Evolutionary conservation across 2,113 vertebrate genomes (phyloP), one percentile per base, ranked within the genome.

Genomic region (Ictalurus furcatus): DNA sequence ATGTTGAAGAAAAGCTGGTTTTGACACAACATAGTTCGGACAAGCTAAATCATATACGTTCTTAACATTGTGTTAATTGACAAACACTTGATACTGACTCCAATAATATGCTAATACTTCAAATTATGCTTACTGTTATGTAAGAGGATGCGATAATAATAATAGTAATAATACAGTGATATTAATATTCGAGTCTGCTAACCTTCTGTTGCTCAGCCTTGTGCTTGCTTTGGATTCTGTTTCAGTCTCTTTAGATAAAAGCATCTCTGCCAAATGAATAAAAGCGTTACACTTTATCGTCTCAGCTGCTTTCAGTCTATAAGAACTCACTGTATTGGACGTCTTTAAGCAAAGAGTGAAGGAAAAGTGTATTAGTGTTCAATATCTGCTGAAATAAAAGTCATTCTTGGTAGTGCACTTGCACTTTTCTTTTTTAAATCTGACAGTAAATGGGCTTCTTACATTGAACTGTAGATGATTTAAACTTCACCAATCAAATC

Each of bases 231-330:
- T 61, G 19, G 17, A 37, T 83, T 83, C 56, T 23, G 34, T 83
- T 83, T 40, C 81, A 83, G 81, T 61, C 81, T 40, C 81, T 83
- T 83, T 28, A 61, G 81, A 83, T 83, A 83, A 83, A 61, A 83
- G 81, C 81, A 40, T 83, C 81, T 59, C 81, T 59, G 58, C 56
- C 81, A 40, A 61, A 83, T 61, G 34, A 61, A 61, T 83, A 83
- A 83, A 59, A 3, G 81, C 6, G 11, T 61, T 25, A 61, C 40
- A 34, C 30, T 83, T 83, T 37, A 83, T 61, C 12, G 30, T 61
- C 81, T 40, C 21, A 4, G 81, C 56, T 40, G 34, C 56, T 40
- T 83, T 83, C 23, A 40, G 81, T 59, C 56, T 30, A 61, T 12
- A 6, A 61, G 58, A 61, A 30, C 34, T 40, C 8, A 6, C 30